Evolutionary conservation across 2,113 vertebrate species (phyloP).

Genomic region (Tychaedon coryphoeus): DNA sequence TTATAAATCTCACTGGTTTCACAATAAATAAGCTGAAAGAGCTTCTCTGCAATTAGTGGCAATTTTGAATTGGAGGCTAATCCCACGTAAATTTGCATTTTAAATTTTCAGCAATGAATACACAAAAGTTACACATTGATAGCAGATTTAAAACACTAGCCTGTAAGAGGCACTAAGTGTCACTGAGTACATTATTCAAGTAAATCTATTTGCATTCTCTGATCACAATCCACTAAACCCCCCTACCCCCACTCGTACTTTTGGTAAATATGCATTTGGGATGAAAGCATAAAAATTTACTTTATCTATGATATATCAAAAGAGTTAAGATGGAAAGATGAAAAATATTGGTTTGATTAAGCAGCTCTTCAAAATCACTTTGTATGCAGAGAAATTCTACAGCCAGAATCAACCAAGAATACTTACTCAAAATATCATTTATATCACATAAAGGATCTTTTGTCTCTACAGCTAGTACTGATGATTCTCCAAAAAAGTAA

Average conservation of each 20-base stretch:
- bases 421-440: slow-evolving; percentile 53
- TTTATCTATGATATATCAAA: background rate
- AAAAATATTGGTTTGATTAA: slow-evolving; percentile 54
- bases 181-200: background rate
- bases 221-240: background rate
- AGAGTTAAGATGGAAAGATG: slow-evolving; percentile 8
- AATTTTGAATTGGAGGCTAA: background rate
- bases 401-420: slow-evolving; percentile 48
- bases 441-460: slow-evolving; percentile 39
- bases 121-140: background rate
- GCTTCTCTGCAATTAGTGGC: background rate
- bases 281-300: slow-evolving; percentile 7
- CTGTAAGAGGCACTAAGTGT: background rate
- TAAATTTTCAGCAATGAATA: background rate
- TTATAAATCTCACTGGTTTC: background rate
- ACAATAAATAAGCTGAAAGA: background rate
- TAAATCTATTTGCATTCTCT: background rate
- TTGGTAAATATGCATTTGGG: background rate
- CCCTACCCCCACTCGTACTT: background rate
- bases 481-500: slow-evolving; percentile 44
- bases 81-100: background rate
- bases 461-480: slow-evolving; percentile 23
- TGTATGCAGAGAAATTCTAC: slow-evolving; percentile 35
- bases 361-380: slow-evolving; percentile 58
- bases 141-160: background rate